phyloP scores from a whole-genome alignment of 1,140 invertebrate species.

The Psix sp. region DNA sequence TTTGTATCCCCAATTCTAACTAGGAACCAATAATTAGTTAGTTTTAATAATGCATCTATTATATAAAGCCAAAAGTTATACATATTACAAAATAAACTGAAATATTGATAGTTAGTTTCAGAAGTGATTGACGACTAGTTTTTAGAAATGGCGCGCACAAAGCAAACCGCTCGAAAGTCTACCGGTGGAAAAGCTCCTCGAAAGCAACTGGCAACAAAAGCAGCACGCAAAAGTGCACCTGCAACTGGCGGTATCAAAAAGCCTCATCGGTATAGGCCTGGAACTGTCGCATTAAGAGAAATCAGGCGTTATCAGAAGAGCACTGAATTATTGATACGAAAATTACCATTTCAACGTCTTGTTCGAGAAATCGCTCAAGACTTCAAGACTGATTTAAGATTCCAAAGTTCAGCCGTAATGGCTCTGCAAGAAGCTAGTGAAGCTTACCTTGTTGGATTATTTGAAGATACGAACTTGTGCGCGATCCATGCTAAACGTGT shows the following conservation, averaged over 20 bases:
- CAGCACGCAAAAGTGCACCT: neutral
- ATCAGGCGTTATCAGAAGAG: neutral
- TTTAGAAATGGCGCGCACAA: neutral
- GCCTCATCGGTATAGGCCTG: neutral
- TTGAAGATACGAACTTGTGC: neutral
- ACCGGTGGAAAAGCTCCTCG: neutral
- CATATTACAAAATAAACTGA: too few species aligned
- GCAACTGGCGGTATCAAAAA: neutral
- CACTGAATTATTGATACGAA: neutral
- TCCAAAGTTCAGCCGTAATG: neutral
- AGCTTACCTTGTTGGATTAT: neutral
- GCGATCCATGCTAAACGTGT: neutral
- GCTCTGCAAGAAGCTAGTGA: neutral
- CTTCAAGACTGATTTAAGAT: neutral
- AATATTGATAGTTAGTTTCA: too few species aligned
- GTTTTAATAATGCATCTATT: too few species aligned
- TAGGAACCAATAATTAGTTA: too few species aligned
- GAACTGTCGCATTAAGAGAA: neutral
- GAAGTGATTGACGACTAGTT: neutral
- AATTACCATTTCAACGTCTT: neutral
- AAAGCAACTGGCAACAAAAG: neutral
- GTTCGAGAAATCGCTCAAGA: neutral
- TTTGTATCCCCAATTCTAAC: too few species aligned
- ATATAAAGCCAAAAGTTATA: too few species aligned
- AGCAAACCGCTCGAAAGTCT: neutral